Conservation (phyloP, 2,888 invertebrate genomes). For the Drosophila mettleri region DNA sequence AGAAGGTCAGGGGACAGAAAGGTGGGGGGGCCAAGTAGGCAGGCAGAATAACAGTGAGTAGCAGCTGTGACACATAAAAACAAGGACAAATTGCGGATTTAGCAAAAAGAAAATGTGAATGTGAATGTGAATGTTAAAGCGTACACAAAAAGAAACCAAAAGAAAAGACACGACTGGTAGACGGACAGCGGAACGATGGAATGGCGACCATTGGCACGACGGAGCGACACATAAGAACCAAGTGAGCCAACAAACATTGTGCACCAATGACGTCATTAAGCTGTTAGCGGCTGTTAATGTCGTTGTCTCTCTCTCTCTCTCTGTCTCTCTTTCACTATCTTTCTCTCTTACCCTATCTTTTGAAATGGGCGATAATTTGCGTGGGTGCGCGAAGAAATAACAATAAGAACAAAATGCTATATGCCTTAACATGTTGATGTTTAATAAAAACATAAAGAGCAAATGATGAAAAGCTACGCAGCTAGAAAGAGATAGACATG, state of each 20-base stretch:
- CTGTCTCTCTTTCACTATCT: neutral
- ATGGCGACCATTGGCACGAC: constrained; percentile 13
- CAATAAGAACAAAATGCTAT: constrained; percentile 17
- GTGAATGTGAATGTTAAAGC: constrained; percentile 57
- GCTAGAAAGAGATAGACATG: neutral
- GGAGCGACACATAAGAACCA: constrained; percentile 35
- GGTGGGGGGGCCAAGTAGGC: constrained; percentile 1
- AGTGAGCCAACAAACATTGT: constrained; percentile 70
- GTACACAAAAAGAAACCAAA: constrained; percentile 39
- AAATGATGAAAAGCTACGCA: constrained; percentile 2
- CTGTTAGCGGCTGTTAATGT: constrained; percentile 65
- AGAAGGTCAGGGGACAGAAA: constrained; percentile 11
- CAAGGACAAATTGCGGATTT: constrained; percentile 78
- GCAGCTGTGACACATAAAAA: constrained; percentile 68
- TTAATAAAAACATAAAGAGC: constrained; percentile 34
- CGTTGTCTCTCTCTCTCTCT: constrained; percentile 1
- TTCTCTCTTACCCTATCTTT: neutral
- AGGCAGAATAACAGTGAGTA: constrained; percentile 36
- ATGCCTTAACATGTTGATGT: constrained; percentile 34
- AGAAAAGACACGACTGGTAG: constrained; percentile 35
- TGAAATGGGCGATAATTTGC: constrained; percentile 26
- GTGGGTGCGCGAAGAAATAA: constrained; percentile 44
- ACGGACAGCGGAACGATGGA: constrained; percentile 9
- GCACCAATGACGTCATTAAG: constrained; percentile 69
- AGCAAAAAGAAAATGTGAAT: constrained; percentile 55